phyloP scores from a whole-genome alignment of 2,113 vertebrate genomes.

The Mormyrus lacerda region DNA sequence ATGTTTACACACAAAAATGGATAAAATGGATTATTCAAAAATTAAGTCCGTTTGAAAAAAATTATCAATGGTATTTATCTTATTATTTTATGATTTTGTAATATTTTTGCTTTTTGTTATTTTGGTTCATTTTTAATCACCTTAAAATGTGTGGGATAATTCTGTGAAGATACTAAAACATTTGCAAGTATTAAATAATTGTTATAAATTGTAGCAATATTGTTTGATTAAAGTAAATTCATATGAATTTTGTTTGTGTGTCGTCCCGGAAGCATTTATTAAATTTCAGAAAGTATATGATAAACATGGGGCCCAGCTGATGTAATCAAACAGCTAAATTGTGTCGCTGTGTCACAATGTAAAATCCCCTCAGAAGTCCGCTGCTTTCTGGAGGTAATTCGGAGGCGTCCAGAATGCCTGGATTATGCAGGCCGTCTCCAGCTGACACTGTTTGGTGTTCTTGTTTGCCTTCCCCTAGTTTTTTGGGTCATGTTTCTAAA shows the following conservation, averaged over 20 bases:
- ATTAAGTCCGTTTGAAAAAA: background rate
- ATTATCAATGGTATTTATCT: background rate
- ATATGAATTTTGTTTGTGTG: background rate
- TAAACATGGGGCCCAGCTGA: background rate
- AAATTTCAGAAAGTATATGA: background rate
- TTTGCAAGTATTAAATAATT: background rate
- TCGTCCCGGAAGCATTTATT: background rate
- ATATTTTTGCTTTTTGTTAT: background rate
- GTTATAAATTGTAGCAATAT: background rate
- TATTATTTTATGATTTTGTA: background rate
- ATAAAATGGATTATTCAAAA: background rate
- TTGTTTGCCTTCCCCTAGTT: background rate
- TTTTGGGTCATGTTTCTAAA: slow-evolving; percentile 4
- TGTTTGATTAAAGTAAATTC: background rate
- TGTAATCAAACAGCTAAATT: background rate
- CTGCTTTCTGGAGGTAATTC: background rate
- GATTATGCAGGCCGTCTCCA: background rate
- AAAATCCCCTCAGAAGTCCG: background rate
- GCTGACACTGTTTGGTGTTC: background rate
- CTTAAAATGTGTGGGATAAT: background rate
- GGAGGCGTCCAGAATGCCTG: background rate
- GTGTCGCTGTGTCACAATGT: background rate
- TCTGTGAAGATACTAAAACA: background rate
- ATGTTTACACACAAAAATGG: background rate
- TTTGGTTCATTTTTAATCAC: background rate